Base-by-base conservation (phyloP, 2,888 invertebrate species). In the Tridacna gigas region DNA sequence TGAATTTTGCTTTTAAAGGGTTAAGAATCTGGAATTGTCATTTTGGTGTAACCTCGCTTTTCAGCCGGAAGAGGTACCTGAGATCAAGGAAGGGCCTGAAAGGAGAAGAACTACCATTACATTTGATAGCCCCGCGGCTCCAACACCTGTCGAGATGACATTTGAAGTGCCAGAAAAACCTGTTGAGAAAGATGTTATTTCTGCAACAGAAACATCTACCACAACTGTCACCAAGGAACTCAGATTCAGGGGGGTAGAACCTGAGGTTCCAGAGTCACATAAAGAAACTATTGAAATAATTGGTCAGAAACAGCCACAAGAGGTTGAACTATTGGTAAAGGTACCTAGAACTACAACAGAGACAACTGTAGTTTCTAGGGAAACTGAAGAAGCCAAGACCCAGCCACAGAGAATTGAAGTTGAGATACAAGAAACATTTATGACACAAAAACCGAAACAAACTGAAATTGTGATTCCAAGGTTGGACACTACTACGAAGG, bases 221-320 rank as follows among this genome's bases (percentile, higher is more conserved):
- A 90, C 90, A 26, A 84, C 86, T 13, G 89, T 92, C 4, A 91
- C 92, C 0, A 86, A 91, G 71, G 89, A 93, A 73, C 81, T 92
- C 15, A 88, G 86, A 22, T 84, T 89, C 28, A 82, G 88, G 25
- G 91, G 91, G n/a, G 66, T 90, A 13, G 86, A 83, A 75, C 76
- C 76, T 1, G 85, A 78, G 66, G 71, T 89, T 22, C 84, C 86
- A 47, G 90, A 92, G 74, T 84, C 82, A 12, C 93, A 93, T 71
- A 93, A 89, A 74, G 93, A 93, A 77, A 93, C 94, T 0, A 92
- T 93, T 60, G 93, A 93, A 82, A 92, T 94, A n/a, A 86, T 90
- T 9, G 90, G 88, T 28, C 91, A 91, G 25, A 45, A 88, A 63
- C 83, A 88, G 47, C 92, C 92, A 37, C 86, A 92, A 74, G 89